Conservation (phyloP, 2,888 invertebrate genomes). For the Elmis aenea region DNA sequence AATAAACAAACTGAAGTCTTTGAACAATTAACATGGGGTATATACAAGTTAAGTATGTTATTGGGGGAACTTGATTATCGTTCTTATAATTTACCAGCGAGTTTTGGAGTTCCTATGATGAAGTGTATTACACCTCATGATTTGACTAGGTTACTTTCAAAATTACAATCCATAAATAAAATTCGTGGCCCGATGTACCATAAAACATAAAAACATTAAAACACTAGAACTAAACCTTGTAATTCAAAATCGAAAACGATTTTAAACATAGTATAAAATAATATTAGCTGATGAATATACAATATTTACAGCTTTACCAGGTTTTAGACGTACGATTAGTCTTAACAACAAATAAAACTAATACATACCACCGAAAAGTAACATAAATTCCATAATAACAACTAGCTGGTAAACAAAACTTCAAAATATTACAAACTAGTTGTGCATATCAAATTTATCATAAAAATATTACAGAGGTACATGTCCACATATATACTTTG, state of each 20-base stretch:
- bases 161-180: conserved; percentile 44
- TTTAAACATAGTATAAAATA: conserved; percentile 14
- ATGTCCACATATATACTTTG: conserved; percentile 15
- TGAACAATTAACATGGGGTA: conserved; percentile 32
- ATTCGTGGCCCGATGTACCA: conserved; percentile 36
- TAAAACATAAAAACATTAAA: conserved; percentile 23
- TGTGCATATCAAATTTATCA: conserved; percentile 30
- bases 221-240: conserved; percentile 16
- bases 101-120: conserved; percentile 71
- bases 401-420: conserved; percentile 24
- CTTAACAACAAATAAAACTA: conserved; percentile 27
- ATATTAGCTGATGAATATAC: conserved; percentile 42
- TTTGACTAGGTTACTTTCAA: conserved; percentile 48
- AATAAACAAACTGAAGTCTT: conserved; percentile 27
- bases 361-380: conserved; percentile 27
- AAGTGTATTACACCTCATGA: conserved; percentile 37
- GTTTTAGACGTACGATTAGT: conserved; percentile 23
- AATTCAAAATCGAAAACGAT: conserved; percentile 10
- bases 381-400: conserved; percentile 33
- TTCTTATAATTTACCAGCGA: conserved; percentile 71
- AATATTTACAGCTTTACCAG: conserved; percentile 41
- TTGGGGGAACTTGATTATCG: conserved; percentile 45
- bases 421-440: conserved; percentile 18
- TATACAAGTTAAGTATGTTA: conserved; percentile 37
- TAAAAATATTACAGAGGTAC: conserved; percentile 17